Evolutionary conservation across 2,113 vertebrate genomes (phyloP).

Genomic region (Barnardius zonarius): DNA sequence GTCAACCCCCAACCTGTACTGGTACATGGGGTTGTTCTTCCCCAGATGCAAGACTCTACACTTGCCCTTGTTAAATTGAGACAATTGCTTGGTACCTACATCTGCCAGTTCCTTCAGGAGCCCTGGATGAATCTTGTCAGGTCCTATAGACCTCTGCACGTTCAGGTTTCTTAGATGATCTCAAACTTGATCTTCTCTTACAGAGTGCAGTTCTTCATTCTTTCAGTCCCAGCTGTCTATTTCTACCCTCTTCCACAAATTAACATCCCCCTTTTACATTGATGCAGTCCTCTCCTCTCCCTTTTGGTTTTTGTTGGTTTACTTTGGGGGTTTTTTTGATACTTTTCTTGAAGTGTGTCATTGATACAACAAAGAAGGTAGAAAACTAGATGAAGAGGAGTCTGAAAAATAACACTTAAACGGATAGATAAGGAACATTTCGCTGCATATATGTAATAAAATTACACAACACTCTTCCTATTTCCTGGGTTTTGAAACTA

Average conservation of each 20-base stretch:
- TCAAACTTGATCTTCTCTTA: neutral
- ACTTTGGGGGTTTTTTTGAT: neutral
- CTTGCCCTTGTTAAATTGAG: too few relatives aligned
- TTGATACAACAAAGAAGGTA: neutral
- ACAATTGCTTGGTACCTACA: neutral
- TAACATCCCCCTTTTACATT: neutral
- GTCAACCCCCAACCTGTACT: too few relatives aligned
- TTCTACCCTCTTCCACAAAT: neutral
- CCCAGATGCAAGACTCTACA: too few relatives aligned
- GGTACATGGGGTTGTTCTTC: too few relatives aligned
- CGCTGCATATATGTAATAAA: neutral
- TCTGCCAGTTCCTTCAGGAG: neutral
- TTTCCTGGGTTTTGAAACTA: neutral
- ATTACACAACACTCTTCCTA: neutral
- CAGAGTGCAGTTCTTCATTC: neutral
- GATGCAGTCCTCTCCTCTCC: fast-evolving
- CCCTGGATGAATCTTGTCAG: neutral
- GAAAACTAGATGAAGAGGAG: neutral
- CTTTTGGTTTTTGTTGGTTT: neutral
- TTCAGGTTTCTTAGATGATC: neutral
- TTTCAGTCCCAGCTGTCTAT: neutral
- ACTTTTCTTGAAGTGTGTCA: neutral
- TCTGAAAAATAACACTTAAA: neutral
- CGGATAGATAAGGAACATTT: neutral
- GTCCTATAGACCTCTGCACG: neutral